These are phyloP conservation scores for Paramuricea clavata DNA, from an alignment of 92 coral and sea anemone species.

Conservation along the genomic window DNA sequence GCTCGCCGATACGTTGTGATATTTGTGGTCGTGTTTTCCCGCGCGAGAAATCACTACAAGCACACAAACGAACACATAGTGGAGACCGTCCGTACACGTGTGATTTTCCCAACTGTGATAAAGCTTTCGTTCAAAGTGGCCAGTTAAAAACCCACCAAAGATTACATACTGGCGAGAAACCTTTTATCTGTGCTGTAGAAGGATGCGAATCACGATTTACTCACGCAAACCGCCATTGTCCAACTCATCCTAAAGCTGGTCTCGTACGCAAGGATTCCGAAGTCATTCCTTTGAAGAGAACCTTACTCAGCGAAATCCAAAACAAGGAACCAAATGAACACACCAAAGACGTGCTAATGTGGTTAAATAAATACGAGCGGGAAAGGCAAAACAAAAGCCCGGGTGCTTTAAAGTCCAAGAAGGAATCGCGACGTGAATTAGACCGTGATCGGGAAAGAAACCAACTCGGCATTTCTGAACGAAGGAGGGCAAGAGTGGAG, in stretches of 20 bases:
- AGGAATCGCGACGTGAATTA: slow-evolving; percentile 82
- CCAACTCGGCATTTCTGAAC: slow-evolving; percentile 71
- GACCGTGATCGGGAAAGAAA: slow-evolving; percentile 60
- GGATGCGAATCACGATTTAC: slow-evolving; percentile 93
- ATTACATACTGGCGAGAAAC: slow-evolving; percentile 96
- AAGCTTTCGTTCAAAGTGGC: slow-evolving; percentile 98
- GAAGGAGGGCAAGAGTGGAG: slow-evolving; percentile 87
- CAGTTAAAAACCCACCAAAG: slow-evolving; percentile 98
- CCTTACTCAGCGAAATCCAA: slow-evolving; percentile 78
- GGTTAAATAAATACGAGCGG: slow-evolving; percentile 90
- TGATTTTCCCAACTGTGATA: slow-evolving; percentile 98
- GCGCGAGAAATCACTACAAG: slow-evolving; percentile 99
- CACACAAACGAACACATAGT: slow-evolving; percentile 98
- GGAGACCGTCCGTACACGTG: slow-evolving; percentile 98
- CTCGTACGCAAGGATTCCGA: slow-evolving; percentile 82
- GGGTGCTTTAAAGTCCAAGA: slow-evolving; percentile 36
- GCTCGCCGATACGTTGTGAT: slow-evolving; percentile 97
- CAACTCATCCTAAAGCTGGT: slow-evolving; percentile 90
- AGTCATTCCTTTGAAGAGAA: slow-evolving; percentile 84
- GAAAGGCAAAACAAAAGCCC: slow-evolving; percentile 64
- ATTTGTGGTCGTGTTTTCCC: slow-evolving; percentile 98
- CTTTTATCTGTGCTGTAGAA: slow-evolving; percentile 87
- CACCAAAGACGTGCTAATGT: slow-evolving; percentile 86
- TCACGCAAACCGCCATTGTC: slow-evolving; percentile 99
- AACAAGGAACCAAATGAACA: slow-evolving; percentile 94